Base-by-base conservation (phyloP, 2,888 invertebrate genomes). In the Drosophila differens region DNA sequence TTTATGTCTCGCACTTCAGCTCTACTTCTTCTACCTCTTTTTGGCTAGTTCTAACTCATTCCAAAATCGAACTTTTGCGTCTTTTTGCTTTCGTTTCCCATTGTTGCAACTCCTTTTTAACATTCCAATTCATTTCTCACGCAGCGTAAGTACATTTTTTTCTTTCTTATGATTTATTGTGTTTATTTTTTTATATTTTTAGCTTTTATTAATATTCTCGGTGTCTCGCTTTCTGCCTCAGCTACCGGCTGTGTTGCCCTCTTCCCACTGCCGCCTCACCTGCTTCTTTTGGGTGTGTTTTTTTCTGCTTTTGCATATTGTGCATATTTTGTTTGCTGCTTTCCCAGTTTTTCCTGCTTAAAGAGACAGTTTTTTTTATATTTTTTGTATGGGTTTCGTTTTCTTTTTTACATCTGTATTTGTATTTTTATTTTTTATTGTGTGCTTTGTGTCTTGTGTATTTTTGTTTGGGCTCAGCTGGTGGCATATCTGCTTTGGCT, bases 231-330 rank as follows among this genome's bases (percentile, higher is more conserved):
- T 14, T 25, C 53, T 16, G 39, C 63, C 12, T 69, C 60, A 59
- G 63, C 74, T 79, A 54, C 58, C 58, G 54, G n/a, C 52, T 25
- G 62, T 68, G 39, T 41, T 33, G 37, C n/a, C 22, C 14, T 22
- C 33, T 22, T 19, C n/a, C 22, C 25, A 47, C 22, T 47, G 16
- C 37, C 19, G 5, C 10, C 47, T 67, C 73, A 73, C 66, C 71
- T 70, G 72, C 55, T 49, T 44, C 28, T n/a, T 68, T 64, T 69
- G 16, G 54, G 28, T 53, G n/a, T 55, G 70, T 51, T 70, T 76
- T 74, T 64, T 61, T 69, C 41, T 57, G 2, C 53, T 76, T 85
- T 85, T 85, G 90, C 85, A 82, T 88, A 78, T 78, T 80, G 78
- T 74, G 85, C 85, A 89, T 74, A 76, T 85, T 86, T 79, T 53